phyloP scores from a whole-genome alignment of 2,113 vertebrate species.

The Bubo scandiacus region DNA sequence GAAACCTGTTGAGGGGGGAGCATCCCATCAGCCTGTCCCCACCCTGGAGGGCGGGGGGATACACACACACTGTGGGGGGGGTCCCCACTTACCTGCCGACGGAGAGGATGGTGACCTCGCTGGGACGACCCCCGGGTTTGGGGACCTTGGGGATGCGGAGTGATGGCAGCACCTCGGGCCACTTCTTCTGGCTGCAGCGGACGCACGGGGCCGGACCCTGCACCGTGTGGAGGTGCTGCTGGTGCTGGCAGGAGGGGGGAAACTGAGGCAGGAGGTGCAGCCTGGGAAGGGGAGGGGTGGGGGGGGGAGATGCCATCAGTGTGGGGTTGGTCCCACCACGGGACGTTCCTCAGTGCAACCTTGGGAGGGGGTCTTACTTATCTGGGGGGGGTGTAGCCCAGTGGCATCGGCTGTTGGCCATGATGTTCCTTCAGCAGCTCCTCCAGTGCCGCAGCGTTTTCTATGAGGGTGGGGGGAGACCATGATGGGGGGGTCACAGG shows the following conservation, averaged over 20 bases:
- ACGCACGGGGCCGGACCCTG: conserved; percentile 85
- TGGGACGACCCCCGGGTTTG: conserved; percentile 69
- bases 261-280: conserved; percentile 73
- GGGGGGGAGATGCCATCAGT: background rate
- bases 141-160: conserved; percentile 57
- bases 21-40: background rate
- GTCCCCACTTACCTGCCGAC: conserved; percentile 84
- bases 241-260: conserved; percentile 81
- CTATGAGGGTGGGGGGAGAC: conserved; percentile 52
- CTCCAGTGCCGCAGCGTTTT: conserved; percentile 92
- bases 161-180: conserved; percentile 82
- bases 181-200: conserved; percentile 91
- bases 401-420: conserved; percentile 75
- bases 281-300: background rate
- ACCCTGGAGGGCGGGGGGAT: rapidly evolving
- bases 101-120: conserved; percentile 85
- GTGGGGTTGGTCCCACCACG: rapidly evolving
- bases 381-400: conserved; percentile 75
- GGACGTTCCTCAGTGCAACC: background rate
- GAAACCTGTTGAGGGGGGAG: conserved; percentile 77
- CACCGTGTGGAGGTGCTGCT: conserved; percentile 92
- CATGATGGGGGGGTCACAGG: rapidly evolving
- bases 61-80: rapidly evolving
- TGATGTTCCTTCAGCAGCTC: conserved; percentile 92
- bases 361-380: conserved; percentile 70